Evolutionary conservation across 2,797 vertebrate species (phyloP).

Genomic region (Crypturellus tataupa): DNA sequence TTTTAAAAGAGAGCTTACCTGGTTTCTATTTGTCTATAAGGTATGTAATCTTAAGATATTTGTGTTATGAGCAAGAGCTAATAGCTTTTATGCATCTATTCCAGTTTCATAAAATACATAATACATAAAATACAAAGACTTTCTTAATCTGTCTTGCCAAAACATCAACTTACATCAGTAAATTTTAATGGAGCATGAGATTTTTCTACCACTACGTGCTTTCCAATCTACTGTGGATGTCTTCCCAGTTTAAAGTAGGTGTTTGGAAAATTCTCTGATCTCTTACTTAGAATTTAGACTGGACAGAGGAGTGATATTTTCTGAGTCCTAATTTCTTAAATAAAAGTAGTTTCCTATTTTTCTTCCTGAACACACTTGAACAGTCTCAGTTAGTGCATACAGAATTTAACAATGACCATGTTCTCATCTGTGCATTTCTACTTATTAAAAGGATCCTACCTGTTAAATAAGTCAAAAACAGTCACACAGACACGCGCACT

Average conservation of each 20-base stretch:
- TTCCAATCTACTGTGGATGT: neutral
- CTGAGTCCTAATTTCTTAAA: neutral
- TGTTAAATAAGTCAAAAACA: neutral
- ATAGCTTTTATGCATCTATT: neutral
- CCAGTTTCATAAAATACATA: neutral
- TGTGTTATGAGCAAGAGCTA: neutral
- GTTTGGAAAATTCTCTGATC: neutral
- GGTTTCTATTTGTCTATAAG: neutral
- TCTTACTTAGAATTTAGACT: neutral
- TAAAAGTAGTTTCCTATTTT: neutral
- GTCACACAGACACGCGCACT: too few species aligned
- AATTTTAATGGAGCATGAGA: neutral
- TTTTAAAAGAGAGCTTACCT: neutral
- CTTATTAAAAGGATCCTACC: neutral
- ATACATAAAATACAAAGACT: neutral
- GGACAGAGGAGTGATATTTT: neutral
- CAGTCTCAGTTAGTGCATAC: neutral
- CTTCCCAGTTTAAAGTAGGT: neutral
- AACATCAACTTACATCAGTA: neutral
- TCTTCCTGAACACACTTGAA: neutral
- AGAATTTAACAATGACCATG: neutral
- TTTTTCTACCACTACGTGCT: neutral
- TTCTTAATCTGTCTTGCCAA: neutral
- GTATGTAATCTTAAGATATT: neutral
- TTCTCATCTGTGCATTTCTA: neutral